Base-by-base conservation (phyloP, 2,113 vertebrate species). In the Helogale parvula region DNA sequence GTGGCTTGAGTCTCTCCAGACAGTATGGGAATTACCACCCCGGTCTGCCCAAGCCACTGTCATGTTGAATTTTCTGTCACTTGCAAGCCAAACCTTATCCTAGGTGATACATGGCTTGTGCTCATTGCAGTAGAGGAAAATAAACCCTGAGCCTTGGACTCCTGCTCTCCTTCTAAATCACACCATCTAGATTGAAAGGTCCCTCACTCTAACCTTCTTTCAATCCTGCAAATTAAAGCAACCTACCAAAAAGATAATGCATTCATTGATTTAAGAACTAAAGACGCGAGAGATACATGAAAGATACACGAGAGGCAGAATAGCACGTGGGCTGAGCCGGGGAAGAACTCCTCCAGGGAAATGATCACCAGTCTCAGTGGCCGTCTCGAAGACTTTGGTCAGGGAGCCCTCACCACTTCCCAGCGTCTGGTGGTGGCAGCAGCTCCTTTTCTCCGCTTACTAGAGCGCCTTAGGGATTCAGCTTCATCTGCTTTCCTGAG, bases 401-500 rank as follows among this genome's bases (percentile, higher is more conserved):
- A 57, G 87, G 38, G 71, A n/a, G 15, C 16, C 66, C 84, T 88
- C 9, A 50, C 12, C 41, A 14, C 68, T 38, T 60, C 19, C 45
- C 19, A 29, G 33, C 1, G 4, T 77, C 63, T 47, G 31, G 74
- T 45, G 29, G 81, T 52, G 6, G 57, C n/a, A 41, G 17, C 9
- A 90, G 81, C 81, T 41, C 80, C 69, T 92, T 83, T 90, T 79
- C 65, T 65, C 60, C 80, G 80, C 47, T 52, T 87, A 52, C 90
- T 65, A 47, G n/a, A 69, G n/a, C 10, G 50, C 72, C 29, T 68
- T n/a, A 27, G 90, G 57, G 94, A 29, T 86, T 97, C 68, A 45
- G 38, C 54, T 91, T 95, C 93, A 52, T 85, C 77, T 89, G 74
- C 63, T 86, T 97, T 89, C 77, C 69, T 50, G 69, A 66, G 87